These are phyloP conservation scores for Lasioglossum marginatum DNA, from an alignment of 2,888 invertebrate species.

Conservation along the genomic window DNA sequence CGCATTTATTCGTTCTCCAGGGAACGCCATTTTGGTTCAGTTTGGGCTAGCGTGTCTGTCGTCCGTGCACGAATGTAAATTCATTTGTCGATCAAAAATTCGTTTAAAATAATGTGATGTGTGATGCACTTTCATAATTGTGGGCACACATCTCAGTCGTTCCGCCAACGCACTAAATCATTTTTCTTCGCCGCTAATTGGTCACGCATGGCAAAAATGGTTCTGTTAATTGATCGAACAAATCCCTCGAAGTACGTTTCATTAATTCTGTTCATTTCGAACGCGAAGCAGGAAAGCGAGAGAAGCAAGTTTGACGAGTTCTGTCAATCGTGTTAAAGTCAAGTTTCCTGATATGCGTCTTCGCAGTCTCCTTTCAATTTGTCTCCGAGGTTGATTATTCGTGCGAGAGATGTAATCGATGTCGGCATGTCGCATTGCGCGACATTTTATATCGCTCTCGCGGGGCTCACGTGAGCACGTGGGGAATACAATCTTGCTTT, in stretches of 20 bases:
- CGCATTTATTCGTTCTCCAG: neutral
- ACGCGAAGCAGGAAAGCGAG: neutral
- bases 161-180: neutral
- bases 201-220: neutral
- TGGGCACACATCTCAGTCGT: neutral
- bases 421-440: constrained; percentile 45
- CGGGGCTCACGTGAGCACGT: constrained; percentile 15
- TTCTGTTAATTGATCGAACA: neutral
- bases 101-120: too few species aligned
- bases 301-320: neutral
- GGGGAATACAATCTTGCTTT: constrained; percentile 17
- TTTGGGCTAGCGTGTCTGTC: neutral
- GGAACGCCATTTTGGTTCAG: neutral
- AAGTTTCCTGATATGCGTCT: neutral
- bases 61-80: neutral
- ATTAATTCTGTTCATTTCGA: neutral
- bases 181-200: neutral
- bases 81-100: neutral
- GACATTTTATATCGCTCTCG: constrained; percentile 40
- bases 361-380: constrained; percentile 5
- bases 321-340: neutral
- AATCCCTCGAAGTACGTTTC: neutral
- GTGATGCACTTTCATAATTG: too few species aligned
- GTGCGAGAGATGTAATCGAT: constrained; percentile 39
- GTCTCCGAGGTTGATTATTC: constrained; percentile 5